These are phyloP conservation scores for Aspiorhynchus laticeps DNA, from an alignment of 2,113 vertebrate genomes.

Conservation along the genomic window DNA sequence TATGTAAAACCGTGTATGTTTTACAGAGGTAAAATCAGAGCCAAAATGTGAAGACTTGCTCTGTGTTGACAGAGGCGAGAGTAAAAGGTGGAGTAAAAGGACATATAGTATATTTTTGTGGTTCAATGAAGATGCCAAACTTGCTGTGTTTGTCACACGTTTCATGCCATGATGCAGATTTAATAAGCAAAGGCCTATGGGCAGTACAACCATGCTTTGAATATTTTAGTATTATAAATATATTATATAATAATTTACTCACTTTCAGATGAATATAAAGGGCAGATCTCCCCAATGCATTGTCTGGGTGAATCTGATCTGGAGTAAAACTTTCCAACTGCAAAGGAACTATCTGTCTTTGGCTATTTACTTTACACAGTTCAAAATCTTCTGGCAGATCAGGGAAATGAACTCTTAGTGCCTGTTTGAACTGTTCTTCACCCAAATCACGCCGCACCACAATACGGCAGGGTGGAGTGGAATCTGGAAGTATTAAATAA, in stretches of 20 bases:
- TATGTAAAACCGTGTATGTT: too few species aligned
- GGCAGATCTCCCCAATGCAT: not conserved
- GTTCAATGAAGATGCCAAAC: not conserved
- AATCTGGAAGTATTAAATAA: too few species aligned
- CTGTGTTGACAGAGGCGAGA: too few species aligned
- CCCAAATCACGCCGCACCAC: too few species aligned
- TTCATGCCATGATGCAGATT: not conserved
- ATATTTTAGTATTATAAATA: too few species aligned
- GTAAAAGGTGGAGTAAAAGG: too few species aligned
- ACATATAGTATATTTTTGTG: not conserved
- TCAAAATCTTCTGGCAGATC: conserved; percentile 1
- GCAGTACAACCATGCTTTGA: not conserved
- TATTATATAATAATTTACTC: too few species aligned
- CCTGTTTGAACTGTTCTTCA: not conserved
- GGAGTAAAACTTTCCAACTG: not conserved
- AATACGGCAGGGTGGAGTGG: too few species aligned
- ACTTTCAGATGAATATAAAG: not conserved
- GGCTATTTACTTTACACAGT: not conserved
- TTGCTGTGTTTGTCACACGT: not conserved
- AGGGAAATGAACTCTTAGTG: not conserved
- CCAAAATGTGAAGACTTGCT: too few species aligned
- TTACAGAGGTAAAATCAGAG: too few species aligned
- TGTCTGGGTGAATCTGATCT: not conserved
- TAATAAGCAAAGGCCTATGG: not conserved
- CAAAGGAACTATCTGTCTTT: not conserved